Conservation (phyloP, 1,140 invertebrate genomes). For the Parapsyche elsis region DNA sequence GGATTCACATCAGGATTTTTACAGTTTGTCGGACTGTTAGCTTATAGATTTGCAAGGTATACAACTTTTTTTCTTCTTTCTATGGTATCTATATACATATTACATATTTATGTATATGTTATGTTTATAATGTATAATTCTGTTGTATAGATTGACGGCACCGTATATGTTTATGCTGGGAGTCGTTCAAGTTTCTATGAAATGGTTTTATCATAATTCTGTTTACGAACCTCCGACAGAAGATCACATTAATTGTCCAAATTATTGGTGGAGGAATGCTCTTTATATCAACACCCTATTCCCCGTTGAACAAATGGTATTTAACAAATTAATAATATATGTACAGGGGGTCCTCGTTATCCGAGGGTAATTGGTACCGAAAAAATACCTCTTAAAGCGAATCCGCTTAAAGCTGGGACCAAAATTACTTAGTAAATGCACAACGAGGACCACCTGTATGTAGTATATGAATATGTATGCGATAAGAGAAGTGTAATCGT, state of each 20-base stretch:
- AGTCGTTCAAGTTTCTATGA: slow-evolving; percentile 81
- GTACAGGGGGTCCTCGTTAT: too few relatives aligned
- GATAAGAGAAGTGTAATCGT: too few relatives aligned
- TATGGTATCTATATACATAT: neutral
- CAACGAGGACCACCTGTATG: too few relatives aligned
- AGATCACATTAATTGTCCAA: slow-evolving; percentile 83
- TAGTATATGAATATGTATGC: too few relatives aligned
- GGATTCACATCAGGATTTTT: slow-evolving; percentile 76
- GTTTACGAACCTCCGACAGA: slow-evolving; percentile 83
- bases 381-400: too few relatives aligned
- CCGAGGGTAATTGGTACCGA: too few relatives aligned
- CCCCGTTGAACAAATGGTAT: slow-evolving; percentile 86
- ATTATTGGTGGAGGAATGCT: slow-evolving; percentile 89
- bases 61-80: neutral
- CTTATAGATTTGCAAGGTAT: slow-evolving; percentile 80
- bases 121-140: too few relatives aligned
- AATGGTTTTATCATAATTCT: slow-evolving; percentile 83
- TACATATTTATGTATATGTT: neutral
- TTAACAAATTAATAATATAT: neutral
- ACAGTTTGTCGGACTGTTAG: slow-evolving; percentile 83
- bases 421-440: too few relatives aligned
- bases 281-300: slow-evolving; percentile 87
- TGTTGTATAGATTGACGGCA: slow-evolving; percentile 75
- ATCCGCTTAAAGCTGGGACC: too few relatives aligned
- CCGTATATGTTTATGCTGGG: slow-evolving; percentile 87